These are phyloP conservation scores for Oligia latruncula DNA, from an alignment of 2,888 invertebrate species.

Conservation along the genomic window DNA sequence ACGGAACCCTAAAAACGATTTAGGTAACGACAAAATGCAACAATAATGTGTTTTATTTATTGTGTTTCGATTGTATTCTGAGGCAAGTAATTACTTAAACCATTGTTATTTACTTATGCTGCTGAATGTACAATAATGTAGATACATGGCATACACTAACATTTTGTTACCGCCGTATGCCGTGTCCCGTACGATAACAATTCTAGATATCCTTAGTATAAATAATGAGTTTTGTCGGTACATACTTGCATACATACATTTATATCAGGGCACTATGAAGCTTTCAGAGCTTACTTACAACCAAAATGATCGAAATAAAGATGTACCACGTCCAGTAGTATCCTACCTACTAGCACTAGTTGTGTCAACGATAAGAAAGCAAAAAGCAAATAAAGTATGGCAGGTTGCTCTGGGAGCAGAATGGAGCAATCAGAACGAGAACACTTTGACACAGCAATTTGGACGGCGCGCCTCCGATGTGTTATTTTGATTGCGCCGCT, in stretches of 20 bases:
- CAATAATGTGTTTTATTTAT: not conserved
- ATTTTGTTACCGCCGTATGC: not conserved
- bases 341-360: conserved; percentile 42
- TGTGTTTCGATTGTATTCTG: not conserved
- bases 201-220: not conserved
- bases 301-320: conserved; percentile 19
- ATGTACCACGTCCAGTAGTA: conserved; percentile 32
- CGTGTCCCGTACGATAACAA: not conserved
- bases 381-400: conserved; percentile 79
- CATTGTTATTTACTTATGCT: not conserved
- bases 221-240: not conserved
- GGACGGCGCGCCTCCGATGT: conserved; percentile 84
- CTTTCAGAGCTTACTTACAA: not conserved
- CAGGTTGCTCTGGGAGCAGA: conserved; percentile 81
- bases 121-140: conserved; percentile 14
- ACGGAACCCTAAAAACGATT: not conserved
- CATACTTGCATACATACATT: not conserved
- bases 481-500: conserved; percentile 88
- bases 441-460: conserved; percentile 89
- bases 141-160: not conserved
- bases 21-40: not conserved
- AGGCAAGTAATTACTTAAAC: not conserved
- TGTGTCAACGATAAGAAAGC: conserved; percentile 79
- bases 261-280: not conserved
- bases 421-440: conserved; percentile 88